Evolutionary conservation across 2,797 vertebrate species (phyloP), one percentile per base, ranked within the genome.

Genomic region (Argyrosomus regius): DNA sequence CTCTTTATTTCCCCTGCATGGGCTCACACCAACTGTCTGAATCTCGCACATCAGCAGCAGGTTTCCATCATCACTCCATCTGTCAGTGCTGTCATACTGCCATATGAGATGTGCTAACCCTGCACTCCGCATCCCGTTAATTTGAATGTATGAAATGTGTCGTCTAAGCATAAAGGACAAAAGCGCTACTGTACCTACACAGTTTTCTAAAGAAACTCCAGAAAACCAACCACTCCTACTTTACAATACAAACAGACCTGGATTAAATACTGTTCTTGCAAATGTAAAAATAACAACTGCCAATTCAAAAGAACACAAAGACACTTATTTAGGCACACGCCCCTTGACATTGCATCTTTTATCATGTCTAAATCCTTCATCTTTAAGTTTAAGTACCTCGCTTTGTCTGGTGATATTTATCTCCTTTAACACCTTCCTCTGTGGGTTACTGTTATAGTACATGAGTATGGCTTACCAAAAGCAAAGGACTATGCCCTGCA

Each of bases 21-120:
- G 76, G n/a, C 80, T 94, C 82, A 72, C 93, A 91, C 80, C 60
- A 63, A 17, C 45, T n/a, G 18, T 45, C 77, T 71, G 76, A 94
- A 94, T 93, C 41, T 94, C 68, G 16, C 93, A 95, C 92, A 92
- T 87, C 93, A 92, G 83, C 85, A 83, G 66, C 82, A 93, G 62
- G 60, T 93, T 92, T 92, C 88, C 87, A 81, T 72, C 89, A 83
- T 69, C 26, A 22, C 78, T 77, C 79, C 24, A 49, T 31, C 75
- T 85, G 81, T 75, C 82, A 72, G 35, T 16, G 0, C 59, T 63
- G 74, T 60, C 69, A 26, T 3, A 26, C 74, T 57, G 58, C 41
- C 65, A 22, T n/a, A 63, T 6, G 35, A 72, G 65, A 83, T 49
- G 62, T 46, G 77, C 82, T 70, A 74, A 80, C 48, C 24, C 17